Base-by-base conservation (phyloP, 1,140 invertebrate species). In the Oryzaephilus surinamensis region DNA sequence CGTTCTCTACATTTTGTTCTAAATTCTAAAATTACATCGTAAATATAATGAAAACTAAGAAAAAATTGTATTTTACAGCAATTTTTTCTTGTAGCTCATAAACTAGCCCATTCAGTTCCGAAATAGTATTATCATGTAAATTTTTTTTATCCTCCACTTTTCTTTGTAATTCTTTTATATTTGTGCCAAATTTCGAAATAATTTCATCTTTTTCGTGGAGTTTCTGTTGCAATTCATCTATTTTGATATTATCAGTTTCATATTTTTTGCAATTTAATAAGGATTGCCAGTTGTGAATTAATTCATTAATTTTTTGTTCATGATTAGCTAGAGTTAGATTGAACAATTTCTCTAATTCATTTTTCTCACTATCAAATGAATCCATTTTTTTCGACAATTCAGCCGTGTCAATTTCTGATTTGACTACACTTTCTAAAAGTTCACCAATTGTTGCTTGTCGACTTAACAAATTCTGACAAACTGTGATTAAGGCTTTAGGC, bases 61-160 rank as follows among this genome's bases (percentile, higher is more conserved):
- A n/a, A n/a, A n/a, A n/a, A n/a, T n/a, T n/a, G n/a, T n/a, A n/a
- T n/a, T n/a, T n/a, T 43, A 54, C 51, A 16, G 40, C 45, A 31
- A 53, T 44, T 42, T 53, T 55, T 11, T 56, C 48, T 13, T 40
- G 47, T n/a, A n/a, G n/a, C n/a, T n/a, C n/a, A n/a, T n/a, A n/a
- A n/a, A n/a, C n/a, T n/a, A n/a, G n/a, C n/a, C n/a, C n/a, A n/a
- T n/a, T n/a, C 23, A 56, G 32, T 32, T 55, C 53, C 2, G 38
- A 21, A 2, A 52, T 32, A 7, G 44, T 46, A 28, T 43, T 48
- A 6, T 53, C 51, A 13, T 54, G 40, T 0, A 40, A 29, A 18
- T 28, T 21, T 31, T 45, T 45, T 14, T 44, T 45, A 11, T 56
- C 46, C 13, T 51, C 48, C 15, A 52, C 1, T 34, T 57, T 55